A percentile compares a stretch with the other conserved stretches of the same genome.
Conservation (phyloP, 2,797 vertebrate genomes). For the Podarcis siculus region DNA sequence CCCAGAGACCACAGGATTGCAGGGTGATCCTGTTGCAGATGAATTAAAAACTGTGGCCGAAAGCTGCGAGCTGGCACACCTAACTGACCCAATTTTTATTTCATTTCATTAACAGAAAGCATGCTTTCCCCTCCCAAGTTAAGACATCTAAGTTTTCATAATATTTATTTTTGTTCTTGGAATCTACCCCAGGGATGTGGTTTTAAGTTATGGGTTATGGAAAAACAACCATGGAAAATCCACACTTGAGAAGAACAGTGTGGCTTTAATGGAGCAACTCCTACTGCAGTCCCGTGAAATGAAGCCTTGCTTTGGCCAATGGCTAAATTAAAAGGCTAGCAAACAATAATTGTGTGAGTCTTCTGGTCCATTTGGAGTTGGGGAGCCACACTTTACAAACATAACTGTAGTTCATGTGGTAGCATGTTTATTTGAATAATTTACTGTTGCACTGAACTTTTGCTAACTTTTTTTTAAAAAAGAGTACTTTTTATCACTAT, state of each 20-base stretch:
- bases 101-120: not conserved
- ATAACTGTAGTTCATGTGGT: not conserved
- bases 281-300: not conserved
- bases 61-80: not conserved
- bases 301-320: not conserved
- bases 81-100: not conserved
- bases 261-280: not conserved
- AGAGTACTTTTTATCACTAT: not conserved
- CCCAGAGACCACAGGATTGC: not conserved
- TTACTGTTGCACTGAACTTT: not conserved
- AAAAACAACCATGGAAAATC: constrained; percentile 36
- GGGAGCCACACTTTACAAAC: not conserved
- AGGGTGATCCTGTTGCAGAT: not conserved
- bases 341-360: constrained; percentile 9
- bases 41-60: not conserved
- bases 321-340: not conserved
- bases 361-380: not conserved
- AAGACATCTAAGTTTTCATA: not conserved
- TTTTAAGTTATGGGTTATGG: not conserved
- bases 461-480: not conserved
- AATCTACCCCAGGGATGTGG: fast-evolving
- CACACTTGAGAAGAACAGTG: fast-evolving
- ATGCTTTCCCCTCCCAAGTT: not conserved
- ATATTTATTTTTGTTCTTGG: not conserved
- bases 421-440: not conserved